Evolutionary conservation across 2,113 vertebrate species (phyloP), one percentile per base, ranked within the genome.

Genomic region (Amazona guildingii): DNA sequence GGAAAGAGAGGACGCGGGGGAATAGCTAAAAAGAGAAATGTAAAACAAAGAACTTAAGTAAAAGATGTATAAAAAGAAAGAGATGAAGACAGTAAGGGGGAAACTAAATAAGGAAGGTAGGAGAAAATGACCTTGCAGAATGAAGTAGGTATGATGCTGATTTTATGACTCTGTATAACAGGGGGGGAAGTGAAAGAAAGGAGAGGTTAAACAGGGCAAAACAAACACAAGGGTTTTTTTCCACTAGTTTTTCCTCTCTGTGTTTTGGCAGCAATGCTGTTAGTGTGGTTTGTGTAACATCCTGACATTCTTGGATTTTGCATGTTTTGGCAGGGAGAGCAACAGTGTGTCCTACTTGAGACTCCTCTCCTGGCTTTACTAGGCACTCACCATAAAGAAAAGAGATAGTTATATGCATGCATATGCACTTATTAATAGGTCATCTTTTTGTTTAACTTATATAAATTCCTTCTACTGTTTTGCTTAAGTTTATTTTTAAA

Each of bases 11-110:
- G 51, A 68, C 83, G 44, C 8, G 0, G 1, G 80, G 83, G 72
- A 94, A 79, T 76, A 87, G 69, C 81, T 87, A 78, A 89, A 95
- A 95, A 62, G 64, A 86, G 86, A 95, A 95, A 79, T 23, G 21
- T 33, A 13, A 89, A 94, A 94, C 86, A 93, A 94, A 95, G 88
- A 91, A 61, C 73, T 49, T 31, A 10, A 91, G 81, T 93, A 66
- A 89, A 92, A 86, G 14, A 54, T 10, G 12, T 31, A 25, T 35
- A 29, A 69, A 83, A 92, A 88, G 61, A 94, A 88, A 78, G 41
- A 77, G 41, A 33, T 90, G 17, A 68, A 86, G 48, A 88, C 80
- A 93, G 78, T 91, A 55, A 93, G n/a, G 63, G 69, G 67, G 88
- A 96, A 95, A 11, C 35, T 79, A 61, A 90, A 54, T 92, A 74